phyloP scores from a whole-genome alignment of 2,113 vertebrate genomes.

The Ardeotis arabs region DNA sequence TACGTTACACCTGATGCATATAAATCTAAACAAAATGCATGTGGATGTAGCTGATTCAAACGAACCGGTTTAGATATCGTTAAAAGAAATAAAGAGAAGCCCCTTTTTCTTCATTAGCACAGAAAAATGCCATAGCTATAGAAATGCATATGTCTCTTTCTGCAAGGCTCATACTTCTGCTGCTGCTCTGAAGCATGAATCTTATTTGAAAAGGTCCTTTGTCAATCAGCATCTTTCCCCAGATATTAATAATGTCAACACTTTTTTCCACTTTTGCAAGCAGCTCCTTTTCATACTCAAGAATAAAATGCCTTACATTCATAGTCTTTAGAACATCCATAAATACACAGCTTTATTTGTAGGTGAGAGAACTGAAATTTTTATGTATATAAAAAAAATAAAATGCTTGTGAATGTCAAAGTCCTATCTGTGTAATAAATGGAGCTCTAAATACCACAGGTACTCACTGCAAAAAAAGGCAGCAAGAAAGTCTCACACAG shows the following conservation, averaged over 20 bases:
- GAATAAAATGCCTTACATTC: conserved; percentile 47
- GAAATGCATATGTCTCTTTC: not conserved
- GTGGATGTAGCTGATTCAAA: conserved; percentile 81
- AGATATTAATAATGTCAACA: conserved; percentile 54
- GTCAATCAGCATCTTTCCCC: conserved; percentile 16
- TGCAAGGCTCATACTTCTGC: conserved; percentile 23
- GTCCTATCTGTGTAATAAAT: not conserved
- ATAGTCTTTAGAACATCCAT: conserved; percentile 34
- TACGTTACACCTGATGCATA: conserved; percentile 81
- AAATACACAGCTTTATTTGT: conserved; percentile 45
- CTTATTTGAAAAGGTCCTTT: conserved; percentile 13
- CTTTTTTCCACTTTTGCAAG: conserved; percentile 48
- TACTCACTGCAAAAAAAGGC: not conserved
- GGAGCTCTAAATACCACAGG: not conserved
- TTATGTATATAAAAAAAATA: not conserved
- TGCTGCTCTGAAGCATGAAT: conserved; percentile 31
- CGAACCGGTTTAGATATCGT: conserved; percentile 62
- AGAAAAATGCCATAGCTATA: not conserved
- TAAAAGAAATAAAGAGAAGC: conserved; percentile 2
- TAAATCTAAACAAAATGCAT: conserved; percentile 83
- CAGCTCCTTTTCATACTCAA: conserved; percentile 50
- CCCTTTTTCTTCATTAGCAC: conserved; percentile 45
- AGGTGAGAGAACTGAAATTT: not conserved
- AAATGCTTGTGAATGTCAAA: not conserved
- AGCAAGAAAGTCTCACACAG: not conserved